phyloP scores from a whole-genome alignment of 2,888 invertebrate species.

The Vannuccia rotundouncinata region DNA sequence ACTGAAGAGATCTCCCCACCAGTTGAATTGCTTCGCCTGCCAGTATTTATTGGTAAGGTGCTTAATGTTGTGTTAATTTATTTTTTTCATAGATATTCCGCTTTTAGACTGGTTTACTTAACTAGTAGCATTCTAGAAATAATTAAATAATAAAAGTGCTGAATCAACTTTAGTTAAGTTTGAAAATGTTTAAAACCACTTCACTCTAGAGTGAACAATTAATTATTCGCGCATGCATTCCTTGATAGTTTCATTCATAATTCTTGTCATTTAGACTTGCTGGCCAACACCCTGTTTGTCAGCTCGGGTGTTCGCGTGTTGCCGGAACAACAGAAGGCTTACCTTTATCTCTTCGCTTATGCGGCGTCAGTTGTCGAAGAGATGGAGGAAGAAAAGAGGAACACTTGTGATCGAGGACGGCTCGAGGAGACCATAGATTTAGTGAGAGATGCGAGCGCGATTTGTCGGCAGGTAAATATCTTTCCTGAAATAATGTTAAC shows the following conservation, averaged over 20 bases:
- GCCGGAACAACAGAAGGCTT: slow-evolving; percentile 22
- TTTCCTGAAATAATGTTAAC: no score
- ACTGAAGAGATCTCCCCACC: slow-evolving; percentile 14
- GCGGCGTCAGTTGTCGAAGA: neutral
- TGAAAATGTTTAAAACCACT: no score
- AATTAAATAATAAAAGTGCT: no score
- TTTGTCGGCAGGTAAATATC: slow-evolving; percentile 28
- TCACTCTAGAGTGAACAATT: no score
- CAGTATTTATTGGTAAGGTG: slow-evolving; percentile 27
- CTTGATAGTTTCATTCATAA: no score
- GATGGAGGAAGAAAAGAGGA: slow-evolving; percentile 8
- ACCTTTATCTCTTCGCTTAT: neutral
- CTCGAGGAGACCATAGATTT: neutral
- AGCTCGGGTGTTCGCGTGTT: slow-evolving; percentile 8
- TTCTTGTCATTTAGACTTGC: slow-evolving; percentile 2
- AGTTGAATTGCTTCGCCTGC: slow-evolving; percentile 10
- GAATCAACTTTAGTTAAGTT: no score
- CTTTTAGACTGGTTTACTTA: no score
- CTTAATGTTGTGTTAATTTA: no score
- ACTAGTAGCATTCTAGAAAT: no score
- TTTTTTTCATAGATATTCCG: no score
- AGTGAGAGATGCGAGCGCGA: neutral
- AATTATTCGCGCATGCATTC: no score
- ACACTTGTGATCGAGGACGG: neutral
- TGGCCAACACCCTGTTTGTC: slow-evolving; percentile 13